These are phyloP conservation scores for Cranoglanis bouderius DNA, from an alignment of 2,113 vertebrate genomes.

Conservation along the genomic window DNA sequence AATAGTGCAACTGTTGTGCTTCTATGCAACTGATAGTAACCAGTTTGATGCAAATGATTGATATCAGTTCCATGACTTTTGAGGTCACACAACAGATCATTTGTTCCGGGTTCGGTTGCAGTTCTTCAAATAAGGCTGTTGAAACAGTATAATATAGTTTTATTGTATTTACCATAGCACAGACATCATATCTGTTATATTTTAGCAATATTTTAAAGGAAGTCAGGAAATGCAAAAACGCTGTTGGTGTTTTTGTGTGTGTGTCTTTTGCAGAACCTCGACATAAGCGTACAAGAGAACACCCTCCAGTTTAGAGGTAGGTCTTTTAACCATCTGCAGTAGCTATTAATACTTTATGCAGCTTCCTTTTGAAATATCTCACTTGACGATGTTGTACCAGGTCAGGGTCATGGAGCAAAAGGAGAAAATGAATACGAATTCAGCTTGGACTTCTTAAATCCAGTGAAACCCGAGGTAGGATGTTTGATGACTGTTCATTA, in stretches of 20 bases:
- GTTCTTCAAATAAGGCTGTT: background rate
- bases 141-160: background rate
- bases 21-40: background rate
- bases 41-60: constrained; percentile 40
- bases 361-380: background rate
- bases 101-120: background rate
- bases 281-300: constrained; percentile 80
- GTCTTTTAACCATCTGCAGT: constrained; percentile 18
- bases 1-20: constrained; percentile 28
- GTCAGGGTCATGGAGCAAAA: constrained; percentile 90
- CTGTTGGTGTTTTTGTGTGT: background rate
- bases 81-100: background rate
- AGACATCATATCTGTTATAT: background rate
- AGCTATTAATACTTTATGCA: background rate
- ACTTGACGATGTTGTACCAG: constrained; percentile 67
- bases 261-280: constrained; percentile 78
- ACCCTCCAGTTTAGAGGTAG: constrained; percentile 86
- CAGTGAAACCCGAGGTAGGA: constrained; percentile 84
- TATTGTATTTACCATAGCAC: background rate
- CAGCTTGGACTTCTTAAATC: constrained; percentile 83
- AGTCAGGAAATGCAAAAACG: background rate
- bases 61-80: background rate
- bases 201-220: background rate
- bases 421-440: constrained; percentile 93
- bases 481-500: background rate